Base-by-base conservation (phyloP, 2,797 vertebrate genomes). In the Molossus alvarezi region DNA sequence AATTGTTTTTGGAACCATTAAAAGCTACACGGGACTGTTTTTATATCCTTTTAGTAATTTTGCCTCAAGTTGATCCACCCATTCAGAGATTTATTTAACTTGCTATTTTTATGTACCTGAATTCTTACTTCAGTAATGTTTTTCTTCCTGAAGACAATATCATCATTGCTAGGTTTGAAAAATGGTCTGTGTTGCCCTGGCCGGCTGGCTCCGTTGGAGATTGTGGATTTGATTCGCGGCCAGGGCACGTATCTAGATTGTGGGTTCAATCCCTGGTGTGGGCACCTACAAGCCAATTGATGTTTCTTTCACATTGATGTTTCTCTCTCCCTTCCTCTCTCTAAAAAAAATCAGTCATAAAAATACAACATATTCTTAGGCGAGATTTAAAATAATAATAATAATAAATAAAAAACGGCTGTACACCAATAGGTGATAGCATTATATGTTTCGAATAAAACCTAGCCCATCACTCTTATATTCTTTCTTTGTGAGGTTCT, bases 401-500 rank as follows among this genome's bases (percentile, higher is more conserved):
- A 65, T 65, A 12, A 62, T 27, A 18, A 18, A 57, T 18, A 27
- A n/a, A n/a, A 65, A 29, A 17, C n/a, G 65, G n/a, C 65, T 18
- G 2, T 96, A 37, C 7, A 21, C 33, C 53, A 15, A 71, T 95
- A 73, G 41, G 37, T 77, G 41, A 80, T 91, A 57, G 10, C 5
- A 73, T 88, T 95, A 93, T 91, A 62, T 55, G 6, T 93, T 96
- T 93, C 65, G 13, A 91, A 60, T 97, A 86, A 82, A 93, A 75
- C 86, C 29, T 6, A 58, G 5, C 69, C 45, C 82, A 3, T 95
- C 69, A 11, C 51, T 89, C 62, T 91, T 84, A n/a, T 2, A 77
- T 79, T 79, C 0, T 6, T 57, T 76, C 20, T 88, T 92, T 90
- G 29, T 89, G 55, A 86, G 33, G 9, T 91, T 88, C 23, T 92